phyloP scores from a whole-genome alignment of 2,113 vertebrate genomes.

The Regulus satrapa region DNA sequence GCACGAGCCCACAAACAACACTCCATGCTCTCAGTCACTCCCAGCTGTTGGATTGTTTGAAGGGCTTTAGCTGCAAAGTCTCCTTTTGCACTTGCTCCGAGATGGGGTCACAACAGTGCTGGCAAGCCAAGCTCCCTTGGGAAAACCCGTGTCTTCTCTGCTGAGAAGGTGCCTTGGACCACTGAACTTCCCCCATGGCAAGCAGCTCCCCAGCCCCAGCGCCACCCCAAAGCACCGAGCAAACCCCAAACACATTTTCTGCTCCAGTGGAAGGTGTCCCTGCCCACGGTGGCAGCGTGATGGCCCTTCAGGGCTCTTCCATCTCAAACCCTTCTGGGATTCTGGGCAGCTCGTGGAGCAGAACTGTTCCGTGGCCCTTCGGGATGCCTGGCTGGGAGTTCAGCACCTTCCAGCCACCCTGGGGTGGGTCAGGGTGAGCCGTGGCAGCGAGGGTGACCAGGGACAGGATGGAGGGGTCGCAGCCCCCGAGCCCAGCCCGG shows the following conservation, averaged over 20 bases:
- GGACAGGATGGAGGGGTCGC: slow-evolving; percentile 12
- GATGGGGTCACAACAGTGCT: neutral
- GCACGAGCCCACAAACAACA: fast-evolving
- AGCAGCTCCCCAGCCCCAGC: neutral
- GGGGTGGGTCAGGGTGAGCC: neutral
- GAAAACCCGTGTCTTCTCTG: neutral
- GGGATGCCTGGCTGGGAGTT: neutral
- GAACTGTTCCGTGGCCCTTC: fast-evolving
- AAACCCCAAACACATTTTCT: neutral
- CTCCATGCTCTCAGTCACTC: fast-evolving
- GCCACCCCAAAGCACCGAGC: fast-evolving
- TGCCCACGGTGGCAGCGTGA: fast-evolving
- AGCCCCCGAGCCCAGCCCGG: neutral
- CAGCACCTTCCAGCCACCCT: fast-evolving
- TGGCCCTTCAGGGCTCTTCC: neutral
- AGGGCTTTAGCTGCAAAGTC: neutral
- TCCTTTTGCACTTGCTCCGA: neutral
- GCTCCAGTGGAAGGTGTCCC: neutral
- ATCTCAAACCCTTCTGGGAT: neutral
- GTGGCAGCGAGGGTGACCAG: neutral
- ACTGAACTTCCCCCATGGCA: fast-evolving
- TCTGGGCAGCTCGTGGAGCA: fast-evolving
- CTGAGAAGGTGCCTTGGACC: neutral
- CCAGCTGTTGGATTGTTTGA: fast-evolving
- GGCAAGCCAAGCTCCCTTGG: neutral